Evolutionary conservation across 2,113 vertebrate species (phyloP), one percentile per base, ranked within the genome.

Genomic region (Passer domesticus): DNA sequence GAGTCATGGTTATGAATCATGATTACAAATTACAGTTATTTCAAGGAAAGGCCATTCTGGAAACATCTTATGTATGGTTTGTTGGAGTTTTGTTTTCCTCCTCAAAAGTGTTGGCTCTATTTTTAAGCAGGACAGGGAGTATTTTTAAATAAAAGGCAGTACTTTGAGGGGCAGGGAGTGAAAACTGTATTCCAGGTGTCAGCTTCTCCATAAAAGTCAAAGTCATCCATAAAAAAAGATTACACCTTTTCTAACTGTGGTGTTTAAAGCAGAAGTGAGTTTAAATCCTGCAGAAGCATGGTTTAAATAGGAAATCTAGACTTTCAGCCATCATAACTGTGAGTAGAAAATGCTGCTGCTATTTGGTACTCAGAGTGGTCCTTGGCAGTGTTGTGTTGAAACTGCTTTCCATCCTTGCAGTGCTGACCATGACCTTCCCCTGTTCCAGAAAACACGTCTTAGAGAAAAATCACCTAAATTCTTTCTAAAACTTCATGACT

Each of bases 41-140:
- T 84, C 58, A 58, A 73, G 60, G 43, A 68, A 89, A 39, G 5
- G 14, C 74, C 6, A 4, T 30, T 56, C 44, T 79, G 46, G 44
- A 87, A 76, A 9, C 16, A 55, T 27, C 24, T 63, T 28, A 23
- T 12, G 7, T 28, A 23, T 12, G 7, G 15, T 30, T 62, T 31
- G 0, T 21, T 47, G 10, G 12, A n/a, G 41, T 7, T 3, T 11
- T 25, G 13, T 50, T 68, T 79, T 59, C 19, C 12, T 46, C 25
- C 33, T 16, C 0, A 0, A 35, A 62, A 55, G 52, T 39, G 52
- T 53, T 37, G 19, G 11, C 15, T 82, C 0, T 0, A 33, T 50
- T 91, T 87, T 95, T 62, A 62, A 83, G 31, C 23, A 46, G 43
- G 41, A 70, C 5, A 50, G 37, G 37, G n/a, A 46, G 10, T 4